These are phyloP conservation scores for Cryptus armator DNA, from an alignment of 2,888 invertebrate genomes.

Conservation along the genomic window DNA sequence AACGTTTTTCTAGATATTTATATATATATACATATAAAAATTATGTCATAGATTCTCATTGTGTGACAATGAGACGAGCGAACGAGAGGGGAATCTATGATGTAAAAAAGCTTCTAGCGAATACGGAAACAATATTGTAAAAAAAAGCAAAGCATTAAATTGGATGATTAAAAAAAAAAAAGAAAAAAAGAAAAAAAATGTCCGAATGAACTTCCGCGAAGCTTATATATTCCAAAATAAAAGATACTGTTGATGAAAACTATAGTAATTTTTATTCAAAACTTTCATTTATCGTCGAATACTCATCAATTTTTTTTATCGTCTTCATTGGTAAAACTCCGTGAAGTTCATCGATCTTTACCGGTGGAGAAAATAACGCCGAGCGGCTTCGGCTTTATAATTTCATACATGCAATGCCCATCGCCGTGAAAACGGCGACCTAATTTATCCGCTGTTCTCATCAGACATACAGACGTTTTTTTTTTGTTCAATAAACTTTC, in stretches of 20 bases:
- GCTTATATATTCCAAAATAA: constrained; percentile 69
- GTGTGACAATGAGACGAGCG: constrained; percentile 48
- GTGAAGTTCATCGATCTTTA: constrained; percentile 65
- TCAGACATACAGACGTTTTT: background rate
- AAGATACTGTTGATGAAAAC: constrained; percentile 63
- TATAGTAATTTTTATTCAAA: constrained; percentile 32
- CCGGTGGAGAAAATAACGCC: constrained; percentile 63
- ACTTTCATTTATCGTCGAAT: constrained; percentile 22
- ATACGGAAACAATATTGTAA: constrained; percentile 54
- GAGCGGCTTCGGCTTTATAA: constrained; percentile 66
- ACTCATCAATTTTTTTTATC: constrained; percentile 57
- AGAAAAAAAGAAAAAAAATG: constrained; percentile 43
- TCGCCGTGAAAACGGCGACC: constrained; percentile 60
- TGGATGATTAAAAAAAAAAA: constrained; percentile 54
- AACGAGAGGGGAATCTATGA: constrained; percentile 1
- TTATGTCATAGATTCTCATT: constrained; percentile 48
- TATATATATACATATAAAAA: constrained; percentile 57
- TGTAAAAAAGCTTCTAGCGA: constrained; percentile 45
- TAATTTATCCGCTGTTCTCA: constrained; percentile 58
- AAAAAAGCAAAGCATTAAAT: constrained; percentile 59
- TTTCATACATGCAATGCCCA: constrained; percentile 59
- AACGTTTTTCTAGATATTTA: constrained; percentile 67
- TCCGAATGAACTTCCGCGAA: constrained; percentile 64
- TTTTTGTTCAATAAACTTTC: constrained; percentile 64
- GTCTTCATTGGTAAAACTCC: constrained; percentile 61